These are phyloP conservation scores for Agrilus cyanescens DNA, from an alignment of 2,888 invertebrate species.

Conservation along the genomic window DNA sequence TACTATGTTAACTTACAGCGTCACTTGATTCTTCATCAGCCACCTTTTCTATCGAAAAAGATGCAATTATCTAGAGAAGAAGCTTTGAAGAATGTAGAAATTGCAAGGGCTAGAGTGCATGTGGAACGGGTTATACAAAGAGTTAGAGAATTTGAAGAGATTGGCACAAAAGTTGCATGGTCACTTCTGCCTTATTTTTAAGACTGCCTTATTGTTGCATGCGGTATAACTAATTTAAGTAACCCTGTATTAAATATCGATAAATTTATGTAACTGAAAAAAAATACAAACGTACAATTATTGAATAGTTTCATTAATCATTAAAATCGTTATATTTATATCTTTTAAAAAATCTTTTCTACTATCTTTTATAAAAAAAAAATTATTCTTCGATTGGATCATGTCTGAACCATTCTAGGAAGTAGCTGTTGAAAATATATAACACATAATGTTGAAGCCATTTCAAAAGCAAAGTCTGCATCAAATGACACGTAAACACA, in stretches of 20 bases:
- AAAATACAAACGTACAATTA: no score
- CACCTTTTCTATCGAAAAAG: constrained; percentile 1
- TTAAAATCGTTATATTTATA: no score
- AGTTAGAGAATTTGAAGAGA: constrained; percentile 3
- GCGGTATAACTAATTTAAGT: constrained; percentile 5
- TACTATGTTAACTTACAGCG: background rate
- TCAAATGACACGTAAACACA: constrained; percentile 1
- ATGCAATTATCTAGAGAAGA: background rate
- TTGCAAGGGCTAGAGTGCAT: constrained; percentile 1
- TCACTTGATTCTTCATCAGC: background rate
- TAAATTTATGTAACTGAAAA: constrained; percentile 1
- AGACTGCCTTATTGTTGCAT: constrained; percentile 1
- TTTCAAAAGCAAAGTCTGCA: background rate
- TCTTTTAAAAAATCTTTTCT: no score
- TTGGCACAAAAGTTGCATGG: background rate
- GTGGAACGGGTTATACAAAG: background rate
- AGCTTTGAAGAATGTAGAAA: background rate
- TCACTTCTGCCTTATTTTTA: background rate
- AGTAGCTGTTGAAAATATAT: no score
- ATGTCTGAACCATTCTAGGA: no score
- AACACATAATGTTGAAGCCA: background rate
- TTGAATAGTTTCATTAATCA: no score
- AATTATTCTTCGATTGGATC: no score
- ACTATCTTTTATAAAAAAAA: no score
- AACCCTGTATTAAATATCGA: constrained; percentile 1